phyloP scores from a whole-genome alignment of 2,888 invertebrate species.

The Pollenia griseotomentosa region DNA sequence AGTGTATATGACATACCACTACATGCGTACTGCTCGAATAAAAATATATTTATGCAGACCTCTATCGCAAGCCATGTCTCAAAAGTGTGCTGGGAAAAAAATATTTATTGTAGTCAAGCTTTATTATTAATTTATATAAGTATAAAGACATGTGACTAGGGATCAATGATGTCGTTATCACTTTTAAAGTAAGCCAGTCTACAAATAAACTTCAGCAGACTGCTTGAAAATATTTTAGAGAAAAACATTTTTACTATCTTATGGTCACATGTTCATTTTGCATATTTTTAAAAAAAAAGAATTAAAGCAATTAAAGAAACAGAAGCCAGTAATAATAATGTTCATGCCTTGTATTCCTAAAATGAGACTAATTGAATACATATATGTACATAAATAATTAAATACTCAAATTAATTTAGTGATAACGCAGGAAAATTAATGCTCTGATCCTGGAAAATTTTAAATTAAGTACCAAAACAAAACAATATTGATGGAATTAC shows the following conservation, averaged over 20 bases:
- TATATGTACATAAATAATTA: neutral
- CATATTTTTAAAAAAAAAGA: conserved; percentile 33
- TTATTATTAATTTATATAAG: neutral
- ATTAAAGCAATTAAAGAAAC: neutral
- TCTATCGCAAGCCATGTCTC: no score
- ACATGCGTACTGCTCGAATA: no score
- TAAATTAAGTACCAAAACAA: conserved; percentile 17
- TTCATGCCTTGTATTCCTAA: conserved; percentile 1
- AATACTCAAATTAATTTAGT: neutral
- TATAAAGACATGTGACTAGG: conserved; percentile 61
- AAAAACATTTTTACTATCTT: conserved; percentile 51
- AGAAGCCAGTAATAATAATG: neutral
- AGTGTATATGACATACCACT: no score
- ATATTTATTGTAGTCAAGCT: conserved; percentile 1
- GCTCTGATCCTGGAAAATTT: neutral
- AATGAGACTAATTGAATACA: conserved; percentile 8
- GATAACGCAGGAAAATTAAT: conserved; percentile 1
- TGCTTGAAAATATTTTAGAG: conserved; percentile 6
- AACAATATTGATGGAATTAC: neutral
- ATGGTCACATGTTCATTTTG: conserved; percentile 63
- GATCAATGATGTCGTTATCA: conserved; percentile 63
- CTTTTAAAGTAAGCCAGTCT: conserved; percentile 37
- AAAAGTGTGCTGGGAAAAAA: conserved; percentile 31
- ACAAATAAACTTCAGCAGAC: conserved; percentile 51
- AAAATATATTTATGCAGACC: no score